Percentiles rank a stretch among this genome's conserved stretches.
Evolutionary conservation across 2,888 invertebrate species (phyloP).

Genomic region (Sclerodermus sp.): DNA sequence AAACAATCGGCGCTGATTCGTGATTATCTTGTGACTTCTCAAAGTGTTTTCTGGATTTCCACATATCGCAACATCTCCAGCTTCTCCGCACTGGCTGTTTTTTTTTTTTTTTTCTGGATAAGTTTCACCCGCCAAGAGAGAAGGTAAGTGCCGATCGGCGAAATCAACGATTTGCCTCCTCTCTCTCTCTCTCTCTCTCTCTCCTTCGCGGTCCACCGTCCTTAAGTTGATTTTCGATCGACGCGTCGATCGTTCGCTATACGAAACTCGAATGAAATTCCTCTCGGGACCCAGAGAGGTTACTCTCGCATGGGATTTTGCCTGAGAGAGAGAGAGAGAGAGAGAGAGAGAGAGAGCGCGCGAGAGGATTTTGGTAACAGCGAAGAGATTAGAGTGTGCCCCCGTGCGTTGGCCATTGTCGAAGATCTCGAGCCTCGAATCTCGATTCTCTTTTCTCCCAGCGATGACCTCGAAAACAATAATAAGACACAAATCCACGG

Average conservation of each 20-base stretch:
- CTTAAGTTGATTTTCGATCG: neutral
- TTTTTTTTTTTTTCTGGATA: constrained; percentile 24
- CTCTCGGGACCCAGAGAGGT: too few species aligned
- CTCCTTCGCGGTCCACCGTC: neutral
- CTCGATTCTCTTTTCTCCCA: neutral
- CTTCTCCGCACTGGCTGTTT: neutral
- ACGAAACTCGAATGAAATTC: neutral
- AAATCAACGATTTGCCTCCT: constrained; percentile 1
- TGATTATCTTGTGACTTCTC: constrained; percentile 16
- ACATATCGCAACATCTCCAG: neutral
- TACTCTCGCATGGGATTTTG: neutral
- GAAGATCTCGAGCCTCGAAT: constrained; percentile 1
- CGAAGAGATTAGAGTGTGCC: too few species aligned
- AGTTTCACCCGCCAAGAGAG: constrained; percentile 18
- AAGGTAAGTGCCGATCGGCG: constrained; percentile 22
- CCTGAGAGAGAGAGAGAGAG: constrained; percentile 1
- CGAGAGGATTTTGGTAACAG: too few species aligned
- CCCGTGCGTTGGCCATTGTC: too few species aligned
- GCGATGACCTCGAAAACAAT: too few species aligned
- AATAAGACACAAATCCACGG: neutral
- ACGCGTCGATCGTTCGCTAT: neutral
- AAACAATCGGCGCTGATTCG: neutral
- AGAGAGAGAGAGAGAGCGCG: neutral
- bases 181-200: neutral
- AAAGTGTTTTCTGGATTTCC: constrained; percentile 12